phyloP scores from a whole-genome alignment of 1,140 invertebrate genomes.

The Zeugodacus cucurbitae region DNA sequence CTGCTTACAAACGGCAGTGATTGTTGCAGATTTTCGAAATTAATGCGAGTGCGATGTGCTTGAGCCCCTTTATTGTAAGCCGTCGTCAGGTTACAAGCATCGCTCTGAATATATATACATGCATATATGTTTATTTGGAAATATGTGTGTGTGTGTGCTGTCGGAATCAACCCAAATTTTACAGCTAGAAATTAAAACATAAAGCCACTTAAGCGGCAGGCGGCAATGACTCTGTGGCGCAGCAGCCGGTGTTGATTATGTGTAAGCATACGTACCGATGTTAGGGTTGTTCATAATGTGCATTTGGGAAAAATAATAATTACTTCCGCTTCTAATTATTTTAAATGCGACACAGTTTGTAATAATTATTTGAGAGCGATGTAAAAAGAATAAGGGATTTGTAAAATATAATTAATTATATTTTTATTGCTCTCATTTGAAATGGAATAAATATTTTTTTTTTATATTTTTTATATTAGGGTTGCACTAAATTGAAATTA shows the following conservation, averaged over 20 bases:
- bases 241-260: neutral
- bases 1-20: neutral
- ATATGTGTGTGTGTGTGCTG: neutral
- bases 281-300: neutral
- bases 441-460: no score
- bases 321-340: no score
- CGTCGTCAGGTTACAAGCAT: neutral
- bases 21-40: conserved; percentile 28
- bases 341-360: neutral
- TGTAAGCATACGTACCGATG: neutral
- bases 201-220: conserved; percentile 2
- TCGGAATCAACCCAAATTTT: neutral
- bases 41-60: conserved; percentile 34
- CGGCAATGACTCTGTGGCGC: neutral
- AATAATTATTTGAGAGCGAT: neutral
- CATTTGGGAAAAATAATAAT: no score
- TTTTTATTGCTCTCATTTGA: no score
- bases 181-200: conserved; percentile 22
- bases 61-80: conserved; percentile 17
- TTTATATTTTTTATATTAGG: neutral
- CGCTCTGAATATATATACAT: neutral
- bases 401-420: no score
- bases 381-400: no score
- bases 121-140: neutral
- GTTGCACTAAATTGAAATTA: neutral